These are phyloP conservation scores for Ganaspis sp. DNA, from an alignment of 1,140 invertebrate genomes.

Conservation along the genomic window DNA sequence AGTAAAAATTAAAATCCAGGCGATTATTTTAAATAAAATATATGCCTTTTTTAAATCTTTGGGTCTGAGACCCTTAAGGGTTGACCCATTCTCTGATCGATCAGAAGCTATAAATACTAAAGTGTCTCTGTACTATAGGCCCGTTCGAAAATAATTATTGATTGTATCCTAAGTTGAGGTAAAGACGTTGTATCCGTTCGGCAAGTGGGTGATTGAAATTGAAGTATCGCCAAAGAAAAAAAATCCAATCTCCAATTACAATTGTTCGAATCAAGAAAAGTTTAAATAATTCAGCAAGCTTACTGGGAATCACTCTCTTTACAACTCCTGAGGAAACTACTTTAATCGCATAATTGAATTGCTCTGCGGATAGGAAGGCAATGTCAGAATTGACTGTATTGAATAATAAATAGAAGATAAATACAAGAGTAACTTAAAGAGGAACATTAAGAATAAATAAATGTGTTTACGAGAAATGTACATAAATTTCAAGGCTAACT, in stretches of 20 bases:
- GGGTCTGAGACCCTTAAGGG: background rate
- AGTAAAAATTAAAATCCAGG: background rate
- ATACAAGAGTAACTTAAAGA: background rate
- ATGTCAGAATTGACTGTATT: constrained; percentile 10
- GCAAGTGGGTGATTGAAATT: constrained; percentile 5
- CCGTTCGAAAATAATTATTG: constrained; percentile 6
- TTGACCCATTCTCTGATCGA: constrained; percentile 1
- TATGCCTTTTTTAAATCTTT: background rate
- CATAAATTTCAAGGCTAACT: no score
- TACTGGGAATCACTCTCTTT: background rate
- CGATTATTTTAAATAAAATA: background rate
- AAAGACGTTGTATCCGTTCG: constrained; percentile 8
- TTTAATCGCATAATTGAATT: background rate
- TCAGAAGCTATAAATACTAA: constrained; percentile 10
- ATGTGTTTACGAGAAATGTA: background rate
- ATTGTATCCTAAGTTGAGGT: constrained; percentile 1
- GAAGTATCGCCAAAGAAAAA: background rate
- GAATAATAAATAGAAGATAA: background rate
- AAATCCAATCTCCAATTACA: background rate
- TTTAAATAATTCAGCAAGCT: background rate
- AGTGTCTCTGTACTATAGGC: constrained; percentile 3
- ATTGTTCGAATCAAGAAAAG: constrained; percentile 9
- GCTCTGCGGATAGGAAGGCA: background rate
- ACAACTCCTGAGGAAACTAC: background rate
- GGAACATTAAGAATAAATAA: background rate